Evolutionary conservation across 1,140 invertebrate species (phyloP).

Genomic region (Temnothorax curvispinosus): DNA sequence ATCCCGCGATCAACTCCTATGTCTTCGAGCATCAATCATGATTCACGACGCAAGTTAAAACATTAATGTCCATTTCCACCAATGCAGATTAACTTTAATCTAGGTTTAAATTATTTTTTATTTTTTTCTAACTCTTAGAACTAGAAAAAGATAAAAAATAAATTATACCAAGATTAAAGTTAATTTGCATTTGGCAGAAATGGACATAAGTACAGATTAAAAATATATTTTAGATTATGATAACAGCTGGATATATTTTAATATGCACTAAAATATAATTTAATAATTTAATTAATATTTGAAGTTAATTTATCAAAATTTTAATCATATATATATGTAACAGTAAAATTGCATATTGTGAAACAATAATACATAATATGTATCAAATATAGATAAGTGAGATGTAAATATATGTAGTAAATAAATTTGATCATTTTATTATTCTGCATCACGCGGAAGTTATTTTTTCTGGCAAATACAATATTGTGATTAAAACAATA

Average conservation of each 20-base stretch:
- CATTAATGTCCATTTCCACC: not conserved
- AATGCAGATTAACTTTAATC: too few species aligned
- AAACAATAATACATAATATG: too few species aligned
- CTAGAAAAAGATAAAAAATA: too few species aligned
- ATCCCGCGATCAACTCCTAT: not conserved
- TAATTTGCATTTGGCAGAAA: too few species aligned
- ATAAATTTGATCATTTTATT: not conserved
- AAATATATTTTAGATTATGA: slow-evolving; percentile 60
- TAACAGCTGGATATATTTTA: slow-evolving; percentile 69
- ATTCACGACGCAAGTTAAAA: not conserved
- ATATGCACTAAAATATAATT: slow-evolving; percentile 68
- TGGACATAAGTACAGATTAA: not conserved
- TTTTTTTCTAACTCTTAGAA: too few species aligned
- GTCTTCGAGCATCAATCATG: not conserved
- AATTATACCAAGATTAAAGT: too few species aligned
- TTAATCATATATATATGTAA: not conserved
- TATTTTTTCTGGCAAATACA: not conserved
- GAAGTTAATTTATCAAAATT: not conserved
- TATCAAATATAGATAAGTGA: not conserved
- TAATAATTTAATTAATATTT: slow-evolving; percentile 33
- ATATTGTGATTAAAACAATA: not conserved
- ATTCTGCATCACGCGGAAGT: not conserved
- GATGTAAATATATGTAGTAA: not conserved
- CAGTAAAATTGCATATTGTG: not conserved
- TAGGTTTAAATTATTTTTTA: too few species aligned